Conservation (phyloP, 2,113 vertebrate species). For the Apodemus sylvaticus region DNA sequence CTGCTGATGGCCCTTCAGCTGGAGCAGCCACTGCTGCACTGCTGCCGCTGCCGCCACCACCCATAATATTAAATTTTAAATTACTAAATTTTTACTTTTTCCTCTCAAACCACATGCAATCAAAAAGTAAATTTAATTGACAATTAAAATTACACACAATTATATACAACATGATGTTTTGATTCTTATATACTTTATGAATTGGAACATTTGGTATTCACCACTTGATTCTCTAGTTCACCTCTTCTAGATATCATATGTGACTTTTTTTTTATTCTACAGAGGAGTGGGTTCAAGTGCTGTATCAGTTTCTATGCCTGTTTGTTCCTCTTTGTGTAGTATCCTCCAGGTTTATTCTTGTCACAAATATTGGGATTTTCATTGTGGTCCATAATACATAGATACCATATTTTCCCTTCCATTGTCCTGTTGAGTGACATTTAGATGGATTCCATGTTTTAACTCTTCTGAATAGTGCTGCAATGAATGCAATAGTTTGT, state of each 20-base stretch:
- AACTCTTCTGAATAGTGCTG: not conserved
- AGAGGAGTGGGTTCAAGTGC: not conserved
- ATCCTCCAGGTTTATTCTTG: not conserved
- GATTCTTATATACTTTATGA: not conserved
- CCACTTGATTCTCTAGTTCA: not conserved
- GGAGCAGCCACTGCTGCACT: too few species aligned
- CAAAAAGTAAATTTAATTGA: not conserved
- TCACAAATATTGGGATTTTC: not conserved
- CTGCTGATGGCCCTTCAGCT: too few species aligned
- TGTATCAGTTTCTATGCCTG: not conserved
- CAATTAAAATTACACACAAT: not conserved
- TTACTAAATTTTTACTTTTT: slow-evolving; percentile 29
- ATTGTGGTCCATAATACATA: not conserved
- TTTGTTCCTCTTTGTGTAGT: not conserved
- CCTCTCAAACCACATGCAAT: not conserved
- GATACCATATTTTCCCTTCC: not conserved
- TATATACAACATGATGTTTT: not conserved
- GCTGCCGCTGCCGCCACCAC: too few species aligned
- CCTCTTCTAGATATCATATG: not conserved
- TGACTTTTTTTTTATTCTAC: not conserved
- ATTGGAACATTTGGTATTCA: not conserved
- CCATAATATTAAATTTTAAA: too few species aligned
- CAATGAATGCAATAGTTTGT: not conserved
- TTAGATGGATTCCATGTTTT: not conserved
- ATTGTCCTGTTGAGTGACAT: not conserved